Conservation (phyloP, 2,113 vertebrate genomes). For the Notothenia coriiceps region DNA sequence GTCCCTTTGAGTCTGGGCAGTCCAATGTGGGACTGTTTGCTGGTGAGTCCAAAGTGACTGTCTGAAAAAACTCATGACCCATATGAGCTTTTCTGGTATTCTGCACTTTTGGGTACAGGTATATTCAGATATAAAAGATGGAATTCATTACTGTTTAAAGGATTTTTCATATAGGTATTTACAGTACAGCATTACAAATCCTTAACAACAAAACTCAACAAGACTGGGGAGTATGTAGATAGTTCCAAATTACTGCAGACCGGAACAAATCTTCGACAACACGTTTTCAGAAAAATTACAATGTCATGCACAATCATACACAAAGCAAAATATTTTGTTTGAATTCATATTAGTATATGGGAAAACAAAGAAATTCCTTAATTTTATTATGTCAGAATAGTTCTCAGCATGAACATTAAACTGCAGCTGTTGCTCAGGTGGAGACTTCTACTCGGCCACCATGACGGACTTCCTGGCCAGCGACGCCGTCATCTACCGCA, state of each 20-base stretch:
- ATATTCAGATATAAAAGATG: too few relatives aligned
- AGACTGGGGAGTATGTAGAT: neutral
- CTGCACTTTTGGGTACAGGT: too few relatives aligned
- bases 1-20: constrained; percentile 93
- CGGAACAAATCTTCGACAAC: neutral
- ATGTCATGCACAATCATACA: too few relatives aligned
- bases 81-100: too few relatives aligned
- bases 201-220: too few relatives aligned
- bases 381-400: fast-evolving
- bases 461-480: constrained; percentile 93
- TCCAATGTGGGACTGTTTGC: constrained; percentile 90
- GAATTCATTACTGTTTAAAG: too few relatives aligned
- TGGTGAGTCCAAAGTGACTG: constrained; percentile 77
- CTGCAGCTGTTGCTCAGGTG: constrained; percentile 75
- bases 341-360: too few relatives aligned
- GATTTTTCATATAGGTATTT: too few relatives aligned
- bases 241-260: neutral
- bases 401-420: too few relatives aligned
- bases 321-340: too few relatives aligned
- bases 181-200: too few relatives aligned
- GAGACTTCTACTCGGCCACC: constrained; percentile 92
- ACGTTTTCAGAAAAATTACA: neutral
- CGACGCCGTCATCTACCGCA: constrained; percentile 91
- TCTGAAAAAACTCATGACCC: neutral
- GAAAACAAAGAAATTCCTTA: neutral